phyloP scores from a whole-genome alignment of 2,797 vertebrate species.

The Micropoecilia bifurca region DNA sequence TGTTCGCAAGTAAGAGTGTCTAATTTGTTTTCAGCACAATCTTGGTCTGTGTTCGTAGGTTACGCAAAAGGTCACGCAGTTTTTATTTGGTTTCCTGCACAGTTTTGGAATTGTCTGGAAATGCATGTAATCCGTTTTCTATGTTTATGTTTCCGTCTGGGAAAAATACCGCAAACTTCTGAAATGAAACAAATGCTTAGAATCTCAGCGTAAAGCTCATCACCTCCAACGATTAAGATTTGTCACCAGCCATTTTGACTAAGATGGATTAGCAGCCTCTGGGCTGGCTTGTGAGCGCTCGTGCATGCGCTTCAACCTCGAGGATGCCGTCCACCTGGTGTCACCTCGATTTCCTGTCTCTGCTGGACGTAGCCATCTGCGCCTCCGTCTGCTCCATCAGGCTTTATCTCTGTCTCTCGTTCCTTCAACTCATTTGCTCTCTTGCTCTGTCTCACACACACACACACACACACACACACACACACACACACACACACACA shows the following conservation, averaged over 20 bases:
- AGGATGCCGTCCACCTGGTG: conserved; percentile 69
- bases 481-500: conserved; percentile 18
- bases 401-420: conserved; percentile 39
- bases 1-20: background rate
- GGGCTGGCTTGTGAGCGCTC: conserved; percentile 18
- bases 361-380: conserved; percentile 80
- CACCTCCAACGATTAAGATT: conserved; percentile 31
- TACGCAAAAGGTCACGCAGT: background rate
- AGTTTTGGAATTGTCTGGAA: background rate
- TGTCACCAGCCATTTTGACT: conserved; percentile 7
- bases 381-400: conserved; percentile 77
- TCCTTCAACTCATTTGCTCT: conserved; percentile 21
- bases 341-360: conserved; percentile 77
- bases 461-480: conserved; percentile 16
- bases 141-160: background rate
- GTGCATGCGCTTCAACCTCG: conserved; percentile 39
- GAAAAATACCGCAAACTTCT: background rate
- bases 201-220: background rate
- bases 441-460: conserved; percentile 18
- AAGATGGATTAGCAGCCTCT: conserved; percentile 12
- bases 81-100: background rate
- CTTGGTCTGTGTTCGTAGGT: background rate
- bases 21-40: background rate
- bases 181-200: background rate
- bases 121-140: background rate